Evolutionary conservation across 1,140 invertebrate genomes (phyloP).

Genomic region (Conus betulinus): DNA sequence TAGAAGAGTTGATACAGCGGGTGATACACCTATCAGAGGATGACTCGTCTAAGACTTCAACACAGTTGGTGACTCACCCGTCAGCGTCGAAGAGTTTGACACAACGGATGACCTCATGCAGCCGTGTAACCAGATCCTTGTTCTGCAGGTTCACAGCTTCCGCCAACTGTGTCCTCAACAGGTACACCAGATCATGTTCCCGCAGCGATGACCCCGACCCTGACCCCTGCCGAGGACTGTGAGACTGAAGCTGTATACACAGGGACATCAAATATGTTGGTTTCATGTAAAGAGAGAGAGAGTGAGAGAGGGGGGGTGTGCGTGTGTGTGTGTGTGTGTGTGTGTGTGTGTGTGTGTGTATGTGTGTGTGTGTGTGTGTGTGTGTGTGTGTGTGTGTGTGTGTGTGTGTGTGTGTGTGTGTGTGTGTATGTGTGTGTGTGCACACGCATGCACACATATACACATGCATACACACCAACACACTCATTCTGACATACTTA

Average conservation of each 20-base stretch:
- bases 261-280: background rate
- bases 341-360: background rate
- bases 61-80: constrained; percentile 75
- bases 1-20: too few relatives aligned
- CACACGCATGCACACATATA: background rate
- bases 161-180: constrained; percentile 88
- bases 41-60: too few relatives aligned
- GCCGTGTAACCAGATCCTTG: constrained; percentile 87
- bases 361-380: too few relatives aligned
- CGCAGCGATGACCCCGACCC: constrained; percentile 51
- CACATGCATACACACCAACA: background rate
- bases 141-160: constrained; percentile 92
- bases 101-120: constrained; percentile 91
- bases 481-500: background rate
- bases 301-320: too few relatives aligned
- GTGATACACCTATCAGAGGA: too few relatives aligned
- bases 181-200: constrained; percentile 83
- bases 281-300: too few relatives aligned
- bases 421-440: background rate
- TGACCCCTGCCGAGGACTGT: constrained; percentile 53
- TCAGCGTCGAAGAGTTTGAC: constrained; percentile 84
- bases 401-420: background rate
- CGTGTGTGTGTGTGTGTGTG: too few relatives aligned
- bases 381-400: background rate
- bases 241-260: constrained; percentile 36